Evolutionary conservation across 2,888 invertebrate genomes (phyloP), one percentile per base, ranked within the genome.

Genomic region (Ormyrus thymus): DNA sequence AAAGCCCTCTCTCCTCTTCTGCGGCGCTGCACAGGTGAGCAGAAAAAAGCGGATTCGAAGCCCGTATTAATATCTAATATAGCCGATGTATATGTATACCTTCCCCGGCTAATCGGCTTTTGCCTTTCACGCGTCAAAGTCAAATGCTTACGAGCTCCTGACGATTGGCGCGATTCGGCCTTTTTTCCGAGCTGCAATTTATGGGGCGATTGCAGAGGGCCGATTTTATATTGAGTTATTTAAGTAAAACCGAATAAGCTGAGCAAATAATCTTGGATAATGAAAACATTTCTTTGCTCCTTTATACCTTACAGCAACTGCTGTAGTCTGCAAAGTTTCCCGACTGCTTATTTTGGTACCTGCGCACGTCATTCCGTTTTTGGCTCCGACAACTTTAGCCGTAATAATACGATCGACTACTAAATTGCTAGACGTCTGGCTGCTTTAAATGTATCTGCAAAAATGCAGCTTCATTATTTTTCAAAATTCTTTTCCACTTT

Each of bases 61-160:
- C 48, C 48, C 15, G 73, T 10, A 43, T n/a, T 56, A 50, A 66
- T 70, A 62, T 53, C 46, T 46, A 68, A 76, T 61, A 15, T 29
- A 51, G 8, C 15, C 13, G 29, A 29, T 29, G 29, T 29, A 29
- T 29, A 29, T 4, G 3, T 7, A 66, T 29, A 51, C 10, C 13
- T 43, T 56, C 8, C 13, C 10, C 6, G 56, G 15, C 13, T 76
- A 76, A 76, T 76, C 70, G 64, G 76, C 66, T 75, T 75, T 66
- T 46, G 45, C 29, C 51, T 7, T 15, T 13, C 29, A n/a, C 70
- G 50, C 45, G 71, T 9, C 43, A 9, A 71, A 71, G 61, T 51
- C 51, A 61, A 51, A 71, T 43, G 45, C 61, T 51, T 51, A 29
- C 29, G 29, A 29, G 29, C 29, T 29, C 29, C 29, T 29, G 2